phyloP scores from a whole-genome alignment of 1,140 invertebrate species.

The Gerris buenoi region DNA sequence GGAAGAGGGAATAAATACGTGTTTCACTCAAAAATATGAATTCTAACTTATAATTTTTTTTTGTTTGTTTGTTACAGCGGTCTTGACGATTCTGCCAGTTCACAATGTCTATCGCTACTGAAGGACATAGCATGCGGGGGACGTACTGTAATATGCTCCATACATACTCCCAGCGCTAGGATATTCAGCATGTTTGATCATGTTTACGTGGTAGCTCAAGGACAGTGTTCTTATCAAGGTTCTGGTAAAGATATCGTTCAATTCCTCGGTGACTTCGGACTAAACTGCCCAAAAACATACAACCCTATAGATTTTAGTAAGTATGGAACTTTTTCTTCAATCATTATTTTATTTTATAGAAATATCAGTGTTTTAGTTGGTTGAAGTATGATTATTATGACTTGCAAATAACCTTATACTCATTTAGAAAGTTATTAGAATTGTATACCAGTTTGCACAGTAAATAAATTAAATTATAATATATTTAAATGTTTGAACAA shows the following conservation, averaged over 20 bases:
- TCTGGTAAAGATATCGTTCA: slow-evolving; percentile 46
- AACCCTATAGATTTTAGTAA: slow-evolving; percentile 72
- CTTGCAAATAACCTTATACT: too few relatives aligned
- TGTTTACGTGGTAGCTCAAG: slow-evolving; percentile 54
- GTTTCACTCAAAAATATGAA: too few relatives aligned
- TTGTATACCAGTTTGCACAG: too few relatives aligned
- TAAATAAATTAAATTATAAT: too few relatives aligned
- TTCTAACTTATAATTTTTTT: too few relatives aligned
- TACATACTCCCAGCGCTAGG: slow-evolving; percentile 77
- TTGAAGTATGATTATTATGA: too few relatives aligned
- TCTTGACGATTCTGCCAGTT: slow-evolving; percentile 57
- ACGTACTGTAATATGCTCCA: slow-evolving; percentile 74
- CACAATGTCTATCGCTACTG: slow-evolving; percentile 55
- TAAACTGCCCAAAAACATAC: slow-evolving; percentile 57
- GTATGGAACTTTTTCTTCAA: too few relatives aligned
- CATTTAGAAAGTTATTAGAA: too few relatives aligned
- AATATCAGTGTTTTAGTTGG: too few relatives aligned
- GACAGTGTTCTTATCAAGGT: slow-evolving; percentile 60
- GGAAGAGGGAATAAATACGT: too few relatives aligned
- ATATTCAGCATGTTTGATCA: slow-evolving; percentile 62
- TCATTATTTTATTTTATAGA: too few relatives aligned
- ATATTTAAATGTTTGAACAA: too few relatives aligned
- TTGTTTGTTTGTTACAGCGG: slow-evolving; percentile 38
- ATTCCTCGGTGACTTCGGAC: slow-evolving; percentile 44
- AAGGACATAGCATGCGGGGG: slow-evolving; percentile 63